These are phyloP conservation scores for Xiphorhynchus erythropygius DNA, from an alignment of 2,797 vertebrate species.

Conservation along the genomic window DNA sequence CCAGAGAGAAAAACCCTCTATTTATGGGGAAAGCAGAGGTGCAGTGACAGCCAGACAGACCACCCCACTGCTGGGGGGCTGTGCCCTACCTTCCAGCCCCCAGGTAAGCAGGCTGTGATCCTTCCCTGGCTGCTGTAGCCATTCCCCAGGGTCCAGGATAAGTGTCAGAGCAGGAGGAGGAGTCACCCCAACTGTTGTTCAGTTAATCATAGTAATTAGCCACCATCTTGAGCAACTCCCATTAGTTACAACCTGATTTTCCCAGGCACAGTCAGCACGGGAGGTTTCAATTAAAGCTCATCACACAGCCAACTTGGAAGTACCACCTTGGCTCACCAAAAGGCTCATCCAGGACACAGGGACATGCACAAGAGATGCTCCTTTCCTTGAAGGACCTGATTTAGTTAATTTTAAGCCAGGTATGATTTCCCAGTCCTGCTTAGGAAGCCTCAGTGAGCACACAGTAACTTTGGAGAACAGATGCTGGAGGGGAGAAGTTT, in stretches of 20 bases:
- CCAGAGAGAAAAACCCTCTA: background rate
- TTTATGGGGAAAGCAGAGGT: background rate
- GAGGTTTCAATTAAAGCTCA: background rate
- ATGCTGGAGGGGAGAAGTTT: background rate
- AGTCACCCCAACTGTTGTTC: background rate
- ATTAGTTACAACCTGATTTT: background rate
- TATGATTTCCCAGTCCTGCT: background rate
- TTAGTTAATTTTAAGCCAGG: background rate
- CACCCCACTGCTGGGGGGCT: accelerated
- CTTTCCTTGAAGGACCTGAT: background rate
- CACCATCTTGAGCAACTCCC: background rate
- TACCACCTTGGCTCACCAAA: background rate
- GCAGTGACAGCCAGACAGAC: accelerated
- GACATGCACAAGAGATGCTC: background rate
- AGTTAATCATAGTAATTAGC: conserved; percentile 40
- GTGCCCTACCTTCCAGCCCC: background rate
- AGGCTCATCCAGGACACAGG: background rate
- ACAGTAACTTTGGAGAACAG: background rate
- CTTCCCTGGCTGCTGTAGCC: background rate
- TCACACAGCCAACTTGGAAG: background rate
- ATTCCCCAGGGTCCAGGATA: background rate
- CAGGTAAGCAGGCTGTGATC: accelerated
- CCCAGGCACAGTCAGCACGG: background rate
- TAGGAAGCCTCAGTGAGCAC: background rate
- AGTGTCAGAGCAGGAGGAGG: background rate